Conservation (phyloP, 2,797 vertebrate genomes). For the Xenentodon cancila region DNA sequence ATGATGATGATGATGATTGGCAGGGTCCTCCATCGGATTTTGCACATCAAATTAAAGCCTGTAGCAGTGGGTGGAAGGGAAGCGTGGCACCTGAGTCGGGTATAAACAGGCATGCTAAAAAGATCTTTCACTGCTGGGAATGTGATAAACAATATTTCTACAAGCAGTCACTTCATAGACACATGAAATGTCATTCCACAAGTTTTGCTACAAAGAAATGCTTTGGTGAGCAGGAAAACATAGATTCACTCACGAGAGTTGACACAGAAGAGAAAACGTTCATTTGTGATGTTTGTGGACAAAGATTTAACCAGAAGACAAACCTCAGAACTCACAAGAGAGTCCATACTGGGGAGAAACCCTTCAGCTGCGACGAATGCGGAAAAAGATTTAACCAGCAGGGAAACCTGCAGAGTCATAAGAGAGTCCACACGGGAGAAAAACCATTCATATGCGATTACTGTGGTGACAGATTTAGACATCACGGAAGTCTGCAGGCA, state of each 20-base stretch:
- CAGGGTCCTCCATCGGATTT: constrained; percentile 19
- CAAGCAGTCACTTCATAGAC: constrained; percentile 22
- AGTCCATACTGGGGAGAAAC: constrained; percentile 30
- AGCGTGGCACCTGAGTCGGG: not conserved
- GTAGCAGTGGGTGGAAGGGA: not conserved
- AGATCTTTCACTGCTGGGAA: not conserved
- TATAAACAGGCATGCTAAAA: not conserved
- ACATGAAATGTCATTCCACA: constrained; percentile 13
- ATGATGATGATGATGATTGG: constrained; percentile 8
- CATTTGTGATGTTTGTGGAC: constrained; percentile 29
- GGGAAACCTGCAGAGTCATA: constrained; percentile 23
- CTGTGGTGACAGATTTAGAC: constrained; percentile 22
- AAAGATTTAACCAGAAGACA: constrained; percentile 21
- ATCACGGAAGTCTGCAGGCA: constrained; percentile 23
- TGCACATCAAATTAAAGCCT: not conserved
- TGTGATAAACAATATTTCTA: constrained; percentile 12
- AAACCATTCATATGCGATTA: constrained; percentile 16
- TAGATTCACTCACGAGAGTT: not conserved
- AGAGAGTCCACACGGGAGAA: constrained; percentile 32
- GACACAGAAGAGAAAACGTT: constrained; percentile 10
- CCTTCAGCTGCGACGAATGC: constrained; percentile 21
- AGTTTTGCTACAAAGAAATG: not conserved
- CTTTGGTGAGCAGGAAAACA: not conserved
- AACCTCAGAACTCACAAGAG: constrained; percentile 26
- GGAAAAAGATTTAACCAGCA: constrained; percentile 22